Conservation (phyloP, 2,797 vertebrate genomes). For the Pogonophryne albipinna region DNA sequence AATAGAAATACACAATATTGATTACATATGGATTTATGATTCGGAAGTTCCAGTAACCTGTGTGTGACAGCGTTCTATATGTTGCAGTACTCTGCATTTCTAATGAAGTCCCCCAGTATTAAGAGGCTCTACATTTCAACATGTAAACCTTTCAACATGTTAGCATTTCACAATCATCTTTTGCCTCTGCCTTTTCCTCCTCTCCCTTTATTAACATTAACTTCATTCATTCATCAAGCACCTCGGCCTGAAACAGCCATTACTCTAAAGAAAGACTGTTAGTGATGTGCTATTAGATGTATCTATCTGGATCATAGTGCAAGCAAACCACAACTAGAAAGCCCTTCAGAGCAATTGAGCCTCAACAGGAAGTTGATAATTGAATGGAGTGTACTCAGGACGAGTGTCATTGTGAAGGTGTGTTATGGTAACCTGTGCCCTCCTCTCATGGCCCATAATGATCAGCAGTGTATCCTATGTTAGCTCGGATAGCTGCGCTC, state of each 20-base stretch:
- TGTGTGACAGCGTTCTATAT: slow-evolving; percentile 41
- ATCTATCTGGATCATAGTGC: slow-evolving; percentile 29
- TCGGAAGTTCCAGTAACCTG: slow-evolving; percentile 26
- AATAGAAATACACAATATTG: slow-evolving; percentile 54
- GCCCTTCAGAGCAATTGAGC: slow-evolving; percentile 63
- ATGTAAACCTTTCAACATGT: slow-evolving; percentile 58
- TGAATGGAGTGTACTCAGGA: slow-evolving; percentile 52
- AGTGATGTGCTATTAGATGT: neutral
- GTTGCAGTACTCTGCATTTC: slow-evolving; percentile 45
- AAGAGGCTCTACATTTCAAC: slow-evolving; percentile 56
- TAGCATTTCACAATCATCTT: slow-evolving; percentile 43
- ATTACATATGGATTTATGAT: slow-evolving; percentile 55
- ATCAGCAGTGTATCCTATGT: slow-evolving; percentile 7
- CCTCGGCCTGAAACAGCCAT: slow-evolving; percentile 27
- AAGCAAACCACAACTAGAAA: slow-evolving; percentile 45
- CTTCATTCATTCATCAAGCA: slow-evolving; percentile 67
- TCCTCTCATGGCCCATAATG: slow-evolving; percentile 28
- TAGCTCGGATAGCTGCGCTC: slow-evolving; percentile 7
- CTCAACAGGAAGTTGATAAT: slow-evolving; percentile 42
- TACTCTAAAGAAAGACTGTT: slow-evolving; percentile 5
- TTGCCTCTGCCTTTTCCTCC: slow-evolving; percentile 23
- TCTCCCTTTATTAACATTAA: slow-evolving; percentile 23
- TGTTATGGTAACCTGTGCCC: slow-evolving; percentile 50
- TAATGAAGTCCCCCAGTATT: slow-evolving; percentile 17
- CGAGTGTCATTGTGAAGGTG: slow-evolving; percentile 43